Conservation (phyloP, 1,140 invertebrate species). For the Lepidurus couesii region DNA sequence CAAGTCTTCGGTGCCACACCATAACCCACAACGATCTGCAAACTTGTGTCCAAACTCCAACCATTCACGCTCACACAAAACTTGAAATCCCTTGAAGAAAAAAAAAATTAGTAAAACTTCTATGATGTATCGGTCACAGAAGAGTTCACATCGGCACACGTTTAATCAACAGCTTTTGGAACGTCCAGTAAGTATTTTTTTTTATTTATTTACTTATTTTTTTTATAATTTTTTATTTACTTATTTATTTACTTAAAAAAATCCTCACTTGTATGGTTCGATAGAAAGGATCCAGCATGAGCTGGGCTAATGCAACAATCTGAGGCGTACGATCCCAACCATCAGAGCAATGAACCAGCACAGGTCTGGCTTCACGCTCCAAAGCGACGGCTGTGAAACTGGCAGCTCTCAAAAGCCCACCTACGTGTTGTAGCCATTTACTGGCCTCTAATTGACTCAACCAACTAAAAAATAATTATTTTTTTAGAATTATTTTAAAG, state of each 20-base stretch:
- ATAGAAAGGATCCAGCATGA: slow-evolving; percentile 91
- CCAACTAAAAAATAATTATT: slow-evolving; percentile 58
- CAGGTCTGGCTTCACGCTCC: slow-evolving; percentile 75
- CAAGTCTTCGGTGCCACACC: slow-evolving; percentile 69
- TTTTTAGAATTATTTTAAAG: slow-evolving; percentile 31
- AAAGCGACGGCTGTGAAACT: slow-evolving; percentile 71
- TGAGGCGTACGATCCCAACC: slow-evolving; percentile 96
- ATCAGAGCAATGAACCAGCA: slow-evolving; percentile 92
- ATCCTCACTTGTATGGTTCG: slow-evolving; percentile 71
- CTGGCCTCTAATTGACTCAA: slow-evolving; percentile 76
- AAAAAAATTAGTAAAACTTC: slow-evolving; percentile 32
- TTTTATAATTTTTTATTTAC: too few species aligned
- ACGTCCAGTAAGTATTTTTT: too few species aligned
- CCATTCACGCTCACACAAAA: slow-evolving; percentile 90
- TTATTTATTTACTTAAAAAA: background rate
- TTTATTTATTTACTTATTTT: slow-evolving; percentile 14
- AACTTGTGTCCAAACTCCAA: slow-evolving; percentile 96
- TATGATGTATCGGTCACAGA: slow-evolving; percentile 22
- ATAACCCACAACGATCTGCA: slow-evolving; percentile 85
- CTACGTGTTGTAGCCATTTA: slow-evolving; percentile 84
- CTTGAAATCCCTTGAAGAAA: slow-evolving; percentile 72
- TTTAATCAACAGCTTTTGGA: background rate
- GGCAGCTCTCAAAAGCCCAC: slow-evolving; percentile 71
- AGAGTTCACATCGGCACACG: background rate
- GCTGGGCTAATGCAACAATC: slow-evolving; percentile 80